These are phyloP conservation scores for Hyperoplus lanceolatus DNA, from an alignment of 2,797 vertebrate genomes.

Conservation along the genomic window DNA sequence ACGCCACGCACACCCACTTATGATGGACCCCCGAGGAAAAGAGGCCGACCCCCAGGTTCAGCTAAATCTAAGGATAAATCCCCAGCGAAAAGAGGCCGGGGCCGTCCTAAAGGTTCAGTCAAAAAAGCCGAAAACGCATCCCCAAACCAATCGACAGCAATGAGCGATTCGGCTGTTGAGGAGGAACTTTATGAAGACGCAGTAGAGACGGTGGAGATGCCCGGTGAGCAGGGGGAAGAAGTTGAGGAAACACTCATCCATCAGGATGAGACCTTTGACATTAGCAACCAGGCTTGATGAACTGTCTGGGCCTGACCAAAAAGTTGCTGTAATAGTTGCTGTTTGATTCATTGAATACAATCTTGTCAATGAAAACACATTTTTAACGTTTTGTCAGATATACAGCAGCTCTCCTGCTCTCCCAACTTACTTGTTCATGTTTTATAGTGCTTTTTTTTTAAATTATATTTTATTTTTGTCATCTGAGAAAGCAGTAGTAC, in stretches of 20 bases:
- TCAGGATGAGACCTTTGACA: slow-evolving; percentile 41
- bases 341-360: slow-evolving; percentile 58
- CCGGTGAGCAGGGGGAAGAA: background rate
- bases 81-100: slow-evolving; percentile 79
- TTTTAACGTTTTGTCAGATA: slow-evolving; percentile 68
- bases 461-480: slow-evolving; percentile 30
- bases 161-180: background rate
- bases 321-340: slow-evolving; percentile 55
- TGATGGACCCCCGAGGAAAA: slow-evolving; percentile 60
- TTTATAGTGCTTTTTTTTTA: slow-evolving; percentile 45
- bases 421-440: slow-evolving; percentile 56
- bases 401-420: slow-evolving; percentile 51
- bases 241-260: slow-evolving; percentile 25
- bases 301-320: slow-evolving; percentile 41
- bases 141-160: slow-evolving; percentile 52
- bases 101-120: slow-evolving; percentile 77
- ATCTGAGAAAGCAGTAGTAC: slow-evolving; percentile 43
- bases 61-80: slow-evolving; percentile 18
- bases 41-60: slow-evolving; percentile 62
- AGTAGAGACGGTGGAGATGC: slow-evolving; percentile 9
- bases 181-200: slow-evolving; percentile 20
- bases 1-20: background rate
- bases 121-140: slow-evolving; percentile 47
- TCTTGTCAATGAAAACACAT: slow-evolving; percentile 51
- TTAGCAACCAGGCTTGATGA: slow-evolving; percentile 58